Evolutionary conservation across 1,140 invertebrate genomes (phyloP).

Genomic region (Scaptodrosophila lebanonensis): DNA sequence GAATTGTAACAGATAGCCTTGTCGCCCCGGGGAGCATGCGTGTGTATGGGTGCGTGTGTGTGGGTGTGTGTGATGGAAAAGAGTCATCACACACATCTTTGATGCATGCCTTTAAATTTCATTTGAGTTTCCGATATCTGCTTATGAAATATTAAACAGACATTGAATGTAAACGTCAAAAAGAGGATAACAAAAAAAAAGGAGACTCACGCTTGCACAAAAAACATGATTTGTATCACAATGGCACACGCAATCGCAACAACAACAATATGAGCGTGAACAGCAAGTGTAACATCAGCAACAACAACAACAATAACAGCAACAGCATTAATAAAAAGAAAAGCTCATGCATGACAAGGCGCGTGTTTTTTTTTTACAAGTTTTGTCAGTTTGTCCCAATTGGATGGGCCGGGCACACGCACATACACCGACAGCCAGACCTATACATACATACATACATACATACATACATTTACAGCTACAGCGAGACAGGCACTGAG

Average conservation of each 20-base stretch:
- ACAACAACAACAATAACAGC: slow-evolving; percentile 48
- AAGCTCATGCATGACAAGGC: slow-evolving; percentile 65
- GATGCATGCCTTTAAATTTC: slow-evolving; percentile 36
- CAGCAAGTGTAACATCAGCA: slow-evolving; percentile 17
- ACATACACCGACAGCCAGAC: background rate
- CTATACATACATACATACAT: slow-evolving; percentile 5
- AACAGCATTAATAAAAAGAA: slow-evolving; percentile 46
- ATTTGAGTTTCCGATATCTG: slow-evolving; percentile 35
- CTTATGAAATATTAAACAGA: slow-evolving; percentile 63
- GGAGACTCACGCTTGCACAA: slow-evolving; percentile 1
- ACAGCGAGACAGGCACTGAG: too few relatives aligned
- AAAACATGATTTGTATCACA: slow-evolving; percentile 60
- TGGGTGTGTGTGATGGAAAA: too few relatives aligned
- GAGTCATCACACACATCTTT: background rate
- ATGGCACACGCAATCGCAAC: background rate
- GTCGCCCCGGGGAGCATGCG: background rate
- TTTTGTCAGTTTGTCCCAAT: slow-evolving; percentile 54
- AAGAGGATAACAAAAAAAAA: slow-evolving; percentile 21
- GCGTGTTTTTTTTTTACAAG: slow-evolving; percentile 61
- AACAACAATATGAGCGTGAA: slow-evolving; percentile 6
- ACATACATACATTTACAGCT: background rate
- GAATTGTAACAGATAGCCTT: slow-evolving; percentile 46
- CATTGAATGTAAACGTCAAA: slow-evolving; percentile 19
- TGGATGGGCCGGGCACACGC: slow-evolving; percentile 32
- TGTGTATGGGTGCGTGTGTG: background rate